Percentiles rank a stretch among this genome's conserved stretches.
These are phyloP conservation scores for Schizopygopsis pylzovi DNA, from an alignment of 2,797 vertebrate genomes.

Conservation along the genomic window DNA sequence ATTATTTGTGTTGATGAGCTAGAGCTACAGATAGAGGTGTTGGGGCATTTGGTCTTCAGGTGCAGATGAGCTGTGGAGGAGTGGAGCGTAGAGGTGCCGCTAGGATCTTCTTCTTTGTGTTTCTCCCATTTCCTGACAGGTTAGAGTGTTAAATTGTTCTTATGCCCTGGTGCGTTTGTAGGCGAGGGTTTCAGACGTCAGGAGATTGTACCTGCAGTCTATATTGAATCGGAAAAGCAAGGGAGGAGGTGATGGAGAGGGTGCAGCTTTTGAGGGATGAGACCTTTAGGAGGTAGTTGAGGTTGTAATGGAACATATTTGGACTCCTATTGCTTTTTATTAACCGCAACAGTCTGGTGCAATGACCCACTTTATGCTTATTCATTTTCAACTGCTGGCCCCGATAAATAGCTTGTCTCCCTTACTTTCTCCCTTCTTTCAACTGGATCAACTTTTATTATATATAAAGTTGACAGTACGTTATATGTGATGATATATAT, in stretches of 20 bases:
- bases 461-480: too few relatives aligned
- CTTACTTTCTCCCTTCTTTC: neutral
- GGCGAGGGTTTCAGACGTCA: conserved; percentile 34
- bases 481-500: too few relatives aligned
- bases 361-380: conserved; percentile 46
- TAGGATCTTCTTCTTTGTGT: conserved; percentile 21
- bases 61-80: conserved; percentile 7
- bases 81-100: neutral
- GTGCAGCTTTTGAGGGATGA: neutral
- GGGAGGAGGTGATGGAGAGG: conserved; percentile 22
- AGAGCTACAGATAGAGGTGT: conserved; percentile 15
- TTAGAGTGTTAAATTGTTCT: conserved; percentile 55
- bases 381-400: conserved; percentile 7
- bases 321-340: conserved; percentile 47
- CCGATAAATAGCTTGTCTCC: conserved; percentile 1
- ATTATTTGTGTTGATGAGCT: conserved; percentile 26
- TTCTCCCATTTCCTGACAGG: conserved; percentile 47
- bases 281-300: conserved; percentile 28
- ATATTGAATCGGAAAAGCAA: conserved; percentile 27
- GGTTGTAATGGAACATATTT: conserved; percentile 28
- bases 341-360: conserved; percentile 36
- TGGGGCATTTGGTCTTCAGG: conserved; percentile 18
- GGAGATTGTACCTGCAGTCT: conserved; percentile 44
- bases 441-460: neutral
- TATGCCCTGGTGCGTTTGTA: conserved; percentile 56